Evolutionary conservation across 2,797 vertebrate species (phyloP).

Genomic region (Cossypha caffra): DNA sequence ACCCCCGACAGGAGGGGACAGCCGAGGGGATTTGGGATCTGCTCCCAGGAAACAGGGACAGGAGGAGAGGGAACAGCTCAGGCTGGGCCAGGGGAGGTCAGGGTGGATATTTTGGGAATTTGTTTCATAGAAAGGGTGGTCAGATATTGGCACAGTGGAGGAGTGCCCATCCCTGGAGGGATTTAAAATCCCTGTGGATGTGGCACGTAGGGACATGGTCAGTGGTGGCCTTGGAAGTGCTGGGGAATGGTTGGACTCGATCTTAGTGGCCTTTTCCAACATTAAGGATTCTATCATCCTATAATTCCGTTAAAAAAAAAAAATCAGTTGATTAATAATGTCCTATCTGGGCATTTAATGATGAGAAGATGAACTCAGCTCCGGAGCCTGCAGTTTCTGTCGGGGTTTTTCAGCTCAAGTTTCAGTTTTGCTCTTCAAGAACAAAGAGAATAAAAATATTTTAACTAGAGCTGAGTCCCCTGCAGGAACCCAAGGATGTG

Average conservation of each 20-base stretch:
- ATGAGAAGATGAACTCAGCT: background rate
- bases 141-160: background rate
- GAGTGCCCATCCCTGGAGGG: background rate
- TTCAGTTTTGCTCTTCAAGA: background rate
- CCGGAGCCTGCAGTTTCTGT: background rate
- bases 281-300: background rate
- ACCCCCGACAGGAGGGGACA: background rate
- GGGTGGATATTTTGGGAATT: background rate
- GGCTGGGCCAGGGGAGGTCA: background rate
- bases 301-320: background rate
- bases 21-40: background rate
- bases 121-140: background rate
- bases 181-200: background rate
- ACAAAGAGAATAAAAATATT: background rate
- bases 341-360: background rate
- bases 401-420: background rate
- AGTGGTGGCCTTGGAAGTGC: background rate
- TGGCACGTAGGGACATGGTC: background rate
- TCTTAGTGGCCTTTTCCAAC: fast-evolving
- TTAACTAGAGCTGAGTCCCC: fast-evolving
- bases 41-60: background rate
- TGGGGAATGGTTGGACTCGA: background rate
- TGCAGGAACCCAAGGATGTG: background rate
- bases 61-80: background rate
- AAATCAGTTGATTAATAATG: fast-evolving